Evolutionary conservation across 2,888 invertebrate genomes (phyloP).

Genomic region (Macrosoma leucophasiata): DNA sequence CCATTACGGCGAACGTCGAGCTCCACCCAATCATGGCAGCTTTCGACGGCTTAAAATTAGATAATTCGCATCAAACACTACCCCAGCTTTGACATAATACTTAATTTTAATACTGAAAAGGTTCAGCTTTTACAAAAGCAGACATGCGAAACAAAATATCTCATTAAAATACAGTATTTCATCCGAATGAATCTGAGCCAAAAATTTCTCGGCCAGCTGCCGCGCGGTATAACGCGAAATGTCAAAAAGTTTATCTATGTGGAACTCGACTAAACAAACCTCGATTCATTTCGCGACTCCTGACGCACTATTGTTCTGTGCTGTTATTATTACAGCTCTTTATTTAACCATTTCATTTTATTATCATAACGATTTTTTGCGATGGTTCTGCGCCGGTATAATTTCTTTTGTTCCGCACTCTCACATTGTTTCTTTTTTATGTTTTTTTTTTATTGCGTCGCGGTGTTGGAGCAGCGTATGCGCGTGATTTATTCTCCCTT

Average conservation of each 20-base stretch:
- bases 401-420: slow-evolving; percentile 71
- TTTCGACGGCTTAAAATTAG: slow-evolving; percentile 19
- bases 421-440: slow-evolving; percentile 67
- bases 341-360: slow-evolving; percentile 69
- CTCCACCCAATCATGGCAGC: slow-evolving; percentile 18
- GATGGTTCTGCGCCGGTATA: slow-evolving; percentile 62
- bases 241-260: slow-evolving; percentile 61
- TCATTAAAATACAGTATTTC: slow-evolving; percentile 64
- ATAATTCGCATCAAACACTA: slow-evolving; percentile 1
- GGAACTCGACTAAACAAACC: slow-evolving; percentile 60
- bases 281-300: slow-evolving; percentile 55
- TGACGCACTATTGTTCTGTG: slow-evolving; percentile 65
- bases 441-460: slow-evolving; percentile 58
- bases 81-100: slow-evolving; percentile 19
- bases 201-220: slow-evolving; percentile 65
- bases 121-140: slow-evolving; percentile 41
- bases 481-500: slow-evolving; percentile 70
- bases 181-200: slow-evolving; percentile 54
- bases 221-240: slow-evolving; percentile 38
- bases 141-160: slow-evolving; percentile 52
- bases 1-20: slow-evolving; percentile 27
- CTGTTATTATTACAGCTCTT: slow-evolving; percentile 64
- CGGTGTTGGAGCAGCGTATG: slow-evolving; percentile 52
- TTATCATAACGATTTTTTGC: slow-evolving; percentile 71
- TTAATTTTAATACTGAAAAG: slow-evolving; percentile 30